Evolutionary conservation across 2,113 vertebrate species (phyloP).

Genomic region (Microcebus ravelobensis): DNA sequence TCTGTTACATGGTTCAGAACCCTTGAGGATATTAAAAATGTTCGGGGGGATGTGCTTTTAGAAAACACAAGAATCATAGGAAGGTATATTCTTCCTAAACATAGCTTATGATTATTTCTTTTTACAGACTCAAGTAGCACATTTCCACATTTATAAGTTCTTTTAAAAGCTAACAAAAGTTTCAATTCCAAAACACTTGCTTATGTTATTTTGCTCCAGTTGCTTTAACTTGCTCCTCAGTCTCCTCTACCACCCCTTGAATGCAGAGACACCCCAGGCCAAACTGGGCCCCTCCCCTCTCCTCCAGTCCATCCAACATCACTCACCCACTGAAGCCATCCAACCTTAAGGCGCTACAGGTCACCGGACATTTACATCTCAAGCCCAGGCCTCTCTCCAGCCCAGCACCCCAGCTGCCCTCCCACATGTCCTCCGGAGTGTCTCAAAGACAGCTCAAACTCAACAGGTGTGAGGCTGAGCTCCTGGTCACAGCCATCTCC

Average conservation of each 20-base stretch:
- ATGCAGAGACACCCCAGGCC: background rate
- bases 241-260: background rate
- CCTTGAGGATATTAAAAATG: background rate
- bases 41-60: background rate
- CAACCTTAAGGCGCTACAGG: background rate
- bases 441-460: background rate
- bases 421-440: background rate
- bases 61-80: conserved; percentile 54
- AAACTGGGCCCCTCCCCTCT: background rate
- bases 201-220: conserved; percentile 4
- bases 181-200: background rate
- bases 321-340: background rate
- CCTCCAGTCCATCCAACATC: too few relatives aligned
- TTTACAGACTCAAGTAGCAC: conserved; percentile 46
- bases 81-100: conserved; percentile 73
- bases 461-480: background rate
- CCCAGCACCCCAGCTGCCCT: background rate
- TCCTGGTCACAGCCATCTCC: background rate
- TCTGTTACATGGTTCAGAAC: background rate
- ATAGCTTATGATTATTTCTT: conserved; percentile 73
- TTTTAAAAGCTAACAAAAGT: background rate
- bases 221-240: background rate
- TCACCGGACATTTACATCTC: background rate
- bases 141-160: conserved; percentile 52
- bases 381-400: background rate